These are phyloP conservation scores for Hypsopygia costalis DNA, from an alignment of 2,888 invertebrate genomes.

Conservation along the genomic window DNA sequence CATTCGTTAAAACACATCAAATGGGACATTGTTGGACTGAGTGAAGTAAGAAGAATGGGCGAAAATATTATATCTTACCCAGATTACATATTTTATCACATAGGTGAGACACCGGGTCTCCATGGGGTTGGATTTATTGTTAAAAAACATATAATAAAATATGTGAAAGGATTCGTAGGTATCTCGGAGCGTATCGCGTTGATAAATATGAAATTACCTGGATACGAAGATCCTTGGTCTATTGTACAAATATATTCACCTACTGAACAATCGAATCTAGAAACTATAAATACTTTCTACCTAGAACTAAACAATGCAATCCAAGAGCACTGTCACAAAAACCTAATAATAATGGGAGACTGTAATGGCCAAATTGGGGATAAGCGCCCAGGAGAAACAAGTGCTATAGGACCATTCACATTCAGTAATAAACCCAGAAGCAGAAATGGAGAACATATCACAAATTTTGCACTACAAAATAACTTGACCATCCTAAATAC, in stretches of 20 bases:
- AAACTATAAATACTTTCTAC: slow-evolving; percentile 19
- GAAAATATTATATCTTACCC: slow-evolving; percentile 21
- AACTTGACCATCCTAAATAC: slow-evolving; percentile 19
- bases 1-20: slow-evolving; percentile 11
- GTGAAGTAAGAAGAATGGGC: slow-evolving; percentile 23
- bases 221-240: slow-evolving; percentile 14
- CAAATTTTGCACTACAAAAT: slow-evolving; percentile 18
- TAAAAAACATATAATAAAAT: slow-evolving; percentile 15
- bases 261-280: slow-evolving; percentile 18
- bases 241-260: no score
- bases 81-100: slow-evolving; percentile 20
- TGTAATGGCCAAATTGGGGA: slow-evolving; percentile 19
- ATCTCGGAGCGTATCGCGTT: slow-evolving; percentile 21
- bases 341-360: slow-evolving; percentile 19
- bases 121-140: slow-evolving; percentile 24
- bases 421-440: slow-evolving; percentile 19
- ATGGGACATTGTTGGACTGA: slow-evolving; percentile 16
- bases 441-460: slow-evolving; percentile 17
- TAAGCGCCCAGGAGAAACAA: slow-evolving; percentile 15
- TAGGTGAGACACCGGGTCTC: slow-evolving; percentile 20
- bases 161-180: slow-evolving; percentile 20
- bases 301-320: slow-evolving; percentile 9
- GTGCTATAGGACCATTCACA: slow-evolving; percentile 16
- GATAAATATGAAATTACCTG: slow-evolving; percentile 14
- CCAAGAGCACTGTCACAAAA: neutral